Base-by-base conservation (phyloP, 2,888 invertebrate genomes). In the Drosophila emarginata region DNA sequence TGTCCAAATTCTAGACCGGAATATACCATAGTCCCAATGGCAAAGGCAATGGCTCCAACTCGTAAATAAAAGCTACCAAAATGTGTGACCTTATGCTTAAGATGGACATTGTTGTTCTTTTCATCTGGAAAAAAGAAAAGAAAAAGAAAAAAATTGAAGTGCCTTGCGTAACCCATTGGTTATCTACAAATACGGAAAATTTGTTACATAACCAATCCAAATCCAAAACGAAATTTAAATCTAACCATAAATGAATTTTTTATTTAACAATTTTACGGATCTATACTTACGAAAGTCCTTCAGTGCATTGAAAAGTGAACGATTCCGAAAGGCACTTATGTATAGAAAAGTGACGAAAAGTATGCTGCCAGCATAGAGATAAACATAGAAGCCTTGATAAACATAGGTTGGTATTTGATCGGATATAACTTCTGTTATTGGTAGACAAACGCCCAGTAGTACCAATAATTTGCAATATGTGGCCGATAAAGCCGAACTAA, bases 51-150 rank as follows among this genome's bases (percentile, higher is more conserved):
- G 21, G 97, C 97, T 59, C 97, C 97, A 40, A 97, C 94, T 79
- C 97, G 93, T 61, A 97, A 93, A 92, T 97, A 97, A 91, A 97
- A 97, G 91, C 96, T 97, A 59, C 97, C 97, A 89, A 96, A 96
- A 80, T 96, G 93, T 40, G 93, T 92, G 9, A 91, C 90, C 72
- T 91, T 91, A 45, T 90, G 89, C 66, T 91, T 92, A 0, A 91
- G 76, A 52, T 91, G 90, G 5, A 91, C 87, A 64, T 91, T 90
- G 78, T 89, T 91, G 66, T 89, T 90, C 66, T 89, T 90, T 65
- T 89, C 91, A 68, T 92, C 92, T 92, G 68, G 1, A 65, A 57
- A 5, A 50, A 40, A 40, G 2, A 14, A 4, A 7, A n/a, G 3
- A 15, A 7, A 1, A 7, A n/a, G 36, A 40, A 21, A 3, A 1